Evolutionary conservation across 2,113 vertebrate species (phyloP).

Genomic region (Podarcis muralis): DNA sequence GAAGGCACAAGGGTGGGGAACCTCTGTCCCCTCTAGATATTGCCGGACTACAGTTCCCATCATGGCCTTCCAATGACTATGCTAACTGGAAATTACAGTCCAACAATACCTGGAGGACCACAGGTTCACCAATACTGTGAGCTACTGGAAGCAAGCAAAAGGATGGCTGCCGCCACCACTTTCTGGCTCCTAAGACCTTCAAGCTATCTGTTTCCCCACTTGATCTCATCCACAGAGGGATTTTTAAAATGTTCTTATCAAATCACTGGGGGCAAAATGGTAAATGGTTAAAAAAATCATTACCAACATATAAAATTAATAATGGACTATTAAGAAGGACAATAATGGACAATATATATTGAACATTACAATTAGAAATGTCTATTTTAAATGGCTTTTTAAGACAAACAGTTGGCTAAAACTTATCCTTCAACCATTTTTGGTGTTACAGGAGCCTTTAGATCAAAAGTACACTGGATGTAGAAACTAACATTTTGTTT

Average conservation of each 20-base stretch:
- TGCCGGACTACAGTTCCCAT: too few species aligned
- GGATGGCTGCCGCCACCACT: too few species aligned
- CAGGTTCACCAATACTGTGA: too few species aligned
- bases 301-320: neutral
- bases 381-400: neutral
- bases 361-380: neutral
- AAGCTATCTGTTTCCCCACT: neutral
- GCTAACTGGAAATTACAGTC: too few species aligned
- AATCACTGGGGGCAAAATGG: neutral
- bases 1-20: neutral
- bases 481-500: neutral
- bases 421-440: accelerated
- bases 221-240: neutral
- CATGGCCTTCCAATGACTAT: too few species aligned
- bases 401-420: neutral
- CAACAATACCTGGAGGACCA: too few species aligned
- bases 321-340: neutral
- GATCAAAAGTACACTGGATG: neutral
- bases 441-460: neutral
- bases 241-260: conserved; percentile 18
- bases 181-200: neutral
- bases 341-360: conserved; percentile 1
- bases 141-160: neutral
- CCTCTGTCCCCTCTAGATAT: too few species aligned
- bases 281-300: too few species aligned